phyloP scores from a whole-genome alignment of 2,888 invertebrate genomes.

The Aphodius sticticus region DNA sequence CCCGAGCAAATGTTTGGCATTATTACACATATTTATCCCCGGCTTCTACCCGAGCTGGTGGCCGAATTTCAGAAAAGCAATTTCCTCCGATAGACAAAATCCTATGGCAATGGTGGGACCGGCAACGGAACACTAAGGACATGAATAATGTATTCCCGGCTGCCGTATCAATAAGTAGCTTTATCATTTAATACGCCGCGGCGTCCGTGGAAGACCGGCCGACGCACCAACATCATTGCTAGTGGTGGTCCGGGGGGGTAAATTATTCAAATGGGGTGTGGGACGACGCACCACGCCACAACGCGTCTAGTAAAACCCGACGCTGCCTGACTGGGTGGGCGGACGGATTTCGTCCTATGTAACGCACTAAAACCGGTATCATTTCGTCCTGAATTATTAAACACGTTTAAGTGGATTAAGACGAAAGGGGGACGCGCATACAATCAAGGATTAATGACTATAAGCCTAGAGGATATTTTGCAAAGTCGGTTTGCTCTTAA shows the following conservation, averaged over 20 bases:
- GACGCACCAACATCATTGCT: neutral
- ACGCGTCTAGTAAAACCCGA: neutral
- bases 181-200: neutral
- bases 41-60: neutral
- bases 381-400: neutral
- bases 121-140: neutral
- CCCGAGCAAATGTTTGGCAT: neutral
- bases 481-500: neutral
- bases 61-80: neutral
- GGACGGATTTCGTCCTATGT: neutral
- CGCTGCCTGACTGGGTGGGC: neutral
- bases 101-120: neutral
- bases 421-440: neutral
- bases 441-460: neutral
- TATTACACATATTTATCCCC: neutral
- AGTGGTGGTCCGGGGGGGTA: neutral
- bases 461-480: neutral
- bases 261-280: neutral
- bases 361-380: neutral
- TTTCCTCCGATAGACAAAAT: slow-evolving; percentile 4
- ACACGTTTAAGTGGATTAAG: neutral
- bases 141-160: neutral
- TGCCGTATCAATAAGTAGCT: neutral
- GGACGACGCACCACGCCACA: neutral
- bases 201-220: neutral